Base-by-base conservation (phyloP, 1,140 invertebrate species). In the Pseudomyrmex concolor region DNA sequence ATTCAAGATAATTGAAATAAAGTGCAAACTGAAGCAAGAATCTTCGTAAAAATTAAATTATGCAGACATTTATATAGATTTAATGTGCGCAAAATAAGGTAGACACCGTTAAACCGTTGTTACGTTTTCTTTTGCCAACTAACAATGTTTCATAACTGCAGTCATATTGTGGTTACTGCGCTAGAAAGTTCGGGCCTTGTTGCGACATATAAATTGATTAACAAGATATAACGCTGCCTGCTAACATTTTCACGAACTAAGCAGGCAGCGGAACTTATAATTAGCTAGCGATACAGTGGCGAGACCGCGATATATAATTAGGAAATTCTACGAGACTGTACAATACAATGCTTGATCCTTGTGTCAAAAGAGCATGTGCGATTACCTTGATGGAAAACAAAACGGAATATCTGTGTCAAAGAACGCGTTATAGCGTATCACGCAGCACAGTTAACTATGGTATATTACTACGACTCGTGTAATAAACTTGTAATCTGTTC, bases 171-270 rank as follows among this genome's bases (percentile, higher is more conserved):
- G 51, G 43, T 70, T 70, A 70, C 57, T 80, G 43, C 50, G 17
- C 13, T 10, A n/a, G 66, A 50, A 80, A 80, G 54, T 80, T 80
- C 45, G 5, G 10, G 19, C 19, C 59, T 50, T 19, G 19, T 45
- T 17, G n/a, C 54, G 22, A 12, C 57, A 34, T 55, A 84, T 80
- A 84, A 84, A 84, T 63, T 81, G 67, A n/a, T 71, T 80, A 87
- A 87, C 86, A 84, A 74, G 68, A 66, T 77, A 19, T 74, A 87
- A 84, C n/a, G n/a, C n/a, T n/a, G n/a, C n/a, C 67, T 64, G 12
- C 68, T 86, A 80, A 66, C 70, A n/a, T 87, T 57, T 76, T 25
- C 62, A 50, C 73, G 59, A 63, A 63, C 68, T 87, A 83, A 67
- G 48, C 48, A 54, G 48, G 48, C 67, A 62, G 68, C 55, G 59